These are phyloP conservation scores for Macroramphosus scolopax DNA, from an alignment of 2,797 vertebrate genomes.

Conservation along the genomic window DNA sequence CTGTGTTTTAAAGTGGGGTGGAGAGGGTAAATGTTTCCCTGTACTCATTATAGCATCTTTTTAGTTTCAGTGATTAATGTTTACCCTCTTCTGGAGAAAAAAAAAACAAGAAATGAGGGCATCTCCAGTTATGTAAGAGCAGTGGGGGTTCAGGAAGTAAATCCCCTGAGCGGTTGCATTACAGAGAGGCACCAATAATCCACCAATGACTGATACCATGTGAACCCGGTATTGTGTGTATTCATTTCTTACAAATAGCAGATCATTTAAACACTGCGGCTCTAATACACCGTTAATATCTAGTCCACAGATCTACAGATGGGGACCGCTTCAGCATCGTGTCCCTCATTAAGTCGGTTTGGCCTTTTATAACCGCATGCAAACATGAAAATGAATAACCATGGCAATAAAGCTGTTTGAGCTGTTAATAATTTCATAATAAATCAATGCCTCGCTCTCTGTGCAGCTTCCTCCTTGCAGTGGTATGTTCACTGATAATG, in stretches of 20 bases:
- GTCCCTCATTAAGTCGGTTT: no score
- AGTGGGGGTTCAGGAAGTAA: constrained; percentile 10
- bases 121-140: constrained; percentile 3
- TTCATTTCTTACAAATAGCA: no score
- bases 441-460: constrained; percentile 19
- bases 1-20: constrained; percentile 1
- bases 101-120: constrained; percentile 3
- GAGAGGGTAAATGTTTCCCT: constrained; percentile 4
- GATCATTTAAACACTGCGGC: no score
- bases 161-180: constrained; percentile 15
- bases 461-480: constrained; percentile 6
- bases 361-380: no score
- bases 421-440: constrained; percentile 21
- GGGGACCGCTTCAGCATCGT: no score
- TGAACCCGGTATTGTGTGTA: no score
- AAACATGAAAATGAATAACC: constrained; percentile 1
- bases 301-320: no score
- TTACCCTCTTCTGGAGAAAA: constrained; percentile 8
- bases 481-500: constrained; percentile 28
- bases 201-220: neutral
- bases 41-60: neutral
- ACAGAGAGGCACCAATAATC: constrained; percentile 7
- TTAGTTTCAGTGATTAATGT: neutral
- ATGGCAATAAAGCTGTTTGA: constrained; percentile 12
- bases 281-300: no score